Evolutionary conservation across 2,888 invertebrate species (phyloP).

Genomic region (Chrysina gloriosa): DNA sequence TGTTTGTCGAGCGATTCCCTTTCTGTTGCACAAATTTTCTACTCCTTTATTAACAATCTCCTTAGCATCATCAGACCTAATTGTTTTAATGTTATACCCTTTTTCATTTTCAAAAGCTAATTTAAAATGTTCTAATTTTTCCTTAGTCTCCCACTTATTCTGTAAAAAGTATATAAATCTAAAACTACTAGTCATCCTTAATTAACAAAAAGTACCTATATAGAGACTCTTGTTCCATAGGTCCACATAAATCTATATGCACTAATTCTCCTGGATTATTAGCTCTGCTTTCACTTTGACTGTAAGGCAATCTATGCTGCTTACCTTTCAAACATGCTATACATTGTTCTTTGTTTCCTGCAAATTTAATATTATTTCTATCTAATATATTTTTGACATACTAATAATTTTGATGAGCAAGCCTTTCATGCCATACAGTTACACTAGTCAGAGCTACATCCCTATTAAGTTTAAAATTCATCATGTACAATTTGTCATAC

Average conservation of each 20-base stretch:
- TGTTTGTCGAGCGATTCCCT: slow-evolving; percentile 30
- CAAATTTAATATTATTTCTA: neutral
- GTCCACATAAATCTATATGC: too few relatives aligned
- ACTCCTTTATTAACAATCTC: slow-evolving; percentile 5
- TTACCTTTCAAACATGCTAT: slow-evolving; percentile 28
- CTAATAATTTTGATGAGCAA: slow-evolving; percentile 32
- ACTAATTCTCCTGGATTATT: too few relatives aligned
- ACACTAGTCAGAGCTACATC: slow-evolving; percentile 1
- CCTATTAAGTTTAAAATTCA: neutral
- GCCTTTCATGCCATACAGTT: slow-evolving; percentile 26
- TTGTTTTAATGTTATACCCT: slow-evolving; percentile 49
- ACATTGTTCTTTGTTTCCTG: slow-evolving; percentile 12
- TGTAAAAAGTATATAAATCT: slow-evolving; percentile 47
- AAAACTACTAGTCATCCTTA: slow-evolving; percentile 49
- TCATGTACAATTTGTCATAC: neutral
- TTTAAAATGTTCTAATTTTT: slow-evolving; percentile 48
- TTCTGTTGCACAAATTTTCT: neutral
- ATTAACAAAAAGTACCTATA: slow-evolving; percentile 39
- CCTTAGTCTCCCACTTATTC: slow-evolving; percentile 44
- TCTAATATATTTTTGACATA: slow-evolving; percentile 12
- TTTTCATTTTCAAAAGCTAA: slow-evolving; percentile 51
- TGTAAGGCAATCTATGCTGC: slow-evolving; percentile 10
- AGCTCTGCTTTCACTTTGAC: slow-evolving; percentile 4
- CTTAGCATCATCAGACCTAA: slow-evolving; percentile 39
- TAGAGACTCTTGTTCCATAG: slow-evolving; percentile 1